Percentiles rank a stretch among this genome's conserved stretches.
phyloP scores from a whole-genome alignment of 2,888 invertebrate genomes.

The Ornithoptera alexandrae region DNA sequence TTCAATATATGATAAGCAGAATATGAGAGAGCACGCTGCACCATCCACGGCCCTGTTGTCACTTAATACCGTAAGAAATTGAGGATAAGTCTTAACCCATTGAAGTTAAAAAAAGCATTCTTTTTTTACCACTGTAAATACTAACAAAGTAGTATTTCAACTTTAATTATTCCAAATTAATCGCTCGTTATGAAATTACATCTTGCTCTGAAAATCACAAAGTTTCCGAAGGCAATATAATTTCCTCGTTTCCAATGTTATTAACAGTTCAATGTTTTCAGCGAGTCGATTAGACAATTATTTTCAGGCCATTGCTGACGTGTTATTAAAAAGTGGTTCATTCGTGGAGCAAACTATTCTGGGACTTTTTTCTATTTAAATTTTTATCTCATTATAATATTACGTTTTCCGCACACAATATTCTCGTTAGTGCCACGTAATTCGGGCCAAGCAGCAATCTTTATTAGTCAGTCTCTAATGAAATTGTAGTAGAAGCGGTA shows the following conservation, averaged over 20 bases:
- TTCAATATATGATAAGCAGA: too few species aligned
- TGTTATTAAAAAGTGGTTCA: conserved; percentile 14
- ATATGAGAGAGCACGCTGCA: too few species aligned
- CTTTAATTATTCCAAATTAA: neutral
- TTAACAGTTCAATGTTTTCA: conserved; percentile 15
- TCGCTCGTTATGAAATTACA: neutral
- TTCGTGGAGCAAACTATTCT: neutral
- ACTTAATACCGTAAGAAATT: too few species aligned
- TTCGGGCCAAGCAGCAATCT: too few species aligned
- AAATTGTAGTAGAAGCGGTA: too few species aligned
- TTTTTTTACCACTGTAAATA: neutral
- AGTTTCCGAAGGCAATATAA: neutral
- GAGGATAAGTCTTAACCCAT: too few species aligned
- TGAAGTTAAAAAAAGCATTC: neutral
- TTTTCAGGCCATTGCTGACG: conserved; percentile 23
- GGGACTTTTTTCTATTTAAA: neutral
- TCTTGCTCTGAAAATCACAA: neutral
- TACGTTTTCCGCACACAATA: too few species aligned
- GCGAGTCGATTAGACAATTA: conserved; percentile 22
- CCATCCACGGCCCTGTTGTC: too few species aligned
- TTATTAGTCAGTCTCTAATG: too few species aligned
- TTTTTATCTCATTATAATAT: too few species aligned
- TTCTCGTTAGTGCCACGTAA: too few species aligned
- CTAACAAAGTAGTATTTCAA: neutral
- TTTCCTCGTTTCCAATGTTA: conserved; percentile 5